Percentiles rank a stretch among this genome's conserved stretches.
Evolutionary conservation across 2,888 invertebrate genomes (phyloP).

Genomic region (Rugalucina vietnamica): DNA sequence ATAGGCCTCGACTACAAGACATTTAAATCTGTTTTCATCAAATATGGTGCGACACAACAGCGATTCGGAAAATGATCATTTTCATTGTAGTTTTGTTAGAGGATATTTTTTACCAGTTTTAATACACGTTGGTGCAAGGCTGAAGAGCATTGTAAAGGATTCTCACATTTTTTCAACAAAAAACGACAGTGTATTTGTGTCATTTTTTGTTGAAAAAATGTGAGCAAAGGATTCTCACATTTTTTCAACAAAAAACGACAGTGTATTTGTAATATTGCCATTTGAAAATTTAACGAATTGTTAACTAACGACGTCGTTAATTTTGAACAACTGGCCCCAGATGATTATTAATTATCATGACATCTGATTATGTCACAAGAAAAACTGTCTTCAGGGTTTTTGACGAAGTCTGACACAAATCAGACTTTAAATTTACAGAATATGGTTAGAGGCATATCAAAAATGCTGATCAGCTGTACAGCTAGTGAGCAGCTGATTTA

Average conservation of each 20-base stretch:
- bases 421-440: background rate
- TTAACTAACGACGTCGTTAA: too few relatives aligned
- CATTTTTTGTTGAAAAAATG: too few relatives aligned
- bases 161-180: background rate
- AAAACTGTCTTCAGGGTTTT: background rate
- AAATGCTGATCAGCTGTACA: too few relatives aligned
- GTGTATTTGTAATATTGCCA: too few relatives aligned
- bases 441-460: too few relatives aligned
- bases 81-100: background rate
- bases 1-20: slow-evolving; percentile 71
- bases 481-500: too few relatives aligned
- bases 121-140: background rate
- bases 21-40: slow-evolving; percentile 67
- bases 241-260: too few relatives aligned
- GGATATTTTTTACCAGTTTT: background rate
- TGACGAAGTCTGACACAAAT: background rate
- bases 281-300: too few relatives aligned
- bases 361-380: background rate
- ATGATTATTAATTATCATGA: too few relatives aligned
- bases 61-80: slow-evolving; percentile 71
- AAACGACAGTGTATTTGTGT: too few relatives aligned
- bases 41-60: slow-evolving; percentile 72
- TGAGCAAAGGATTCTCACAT: too few relatives aligned
- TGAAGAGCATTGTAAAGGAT: background rate
- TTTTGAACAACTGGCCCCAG: too few relatives aligned